These are phyloP conservation scores for Champsocephalus gunnari DNA, from an alignment of 2,797 vertebrate genomes.

Conservation along the genomic window DNA sequence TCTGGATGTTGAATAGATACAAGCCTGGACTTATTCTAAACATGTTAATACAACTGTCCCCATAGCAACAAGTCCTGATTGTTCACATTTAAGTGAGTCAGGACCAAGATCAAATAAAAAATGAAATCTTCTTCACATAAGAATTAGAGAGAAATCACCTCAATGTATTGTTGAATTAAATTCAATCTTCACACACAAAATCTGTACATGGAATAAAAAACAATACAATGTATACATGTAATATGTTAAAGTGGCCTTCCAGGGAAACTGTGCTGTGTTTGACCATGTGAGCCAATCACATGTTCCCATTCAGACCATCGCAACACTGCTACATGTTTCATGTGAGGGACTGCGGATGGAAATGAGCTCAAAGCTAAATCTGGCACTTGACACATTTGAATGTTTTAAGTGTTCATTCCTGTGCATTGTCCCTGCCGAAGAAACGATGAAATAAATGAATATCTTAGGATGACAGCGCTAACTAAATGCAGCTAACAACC, in stretches of 20 bases:
- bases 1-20: neutral
- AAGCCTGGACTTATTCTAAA: neutral
- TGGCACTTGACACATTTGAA: too few species aligned
- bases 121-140: neutral
- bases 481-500: too few species aligned
- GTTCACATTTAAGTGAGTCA: neutral
- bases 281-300: neutral
- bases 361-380: too few species aligned
- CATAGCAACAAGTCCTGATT: neutral
- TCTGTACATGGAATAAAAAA: neutral
- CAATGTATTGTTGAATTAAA: too few species aligned
- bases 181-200: neutral
- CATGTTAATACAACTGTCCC: neutral
- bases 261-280: neutral
- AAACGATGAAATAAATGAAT: too few species aligned
- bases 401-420: too few species aligned
- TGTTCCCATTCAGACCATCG: neutral
- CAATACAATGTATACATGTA: neutral
- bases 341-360: too few species aligned
- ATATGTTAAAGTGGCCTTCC: neutral
- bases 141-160: neutral
- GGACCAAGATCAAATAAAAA: slow-evolving; percentile 1
- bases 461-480: neutral
- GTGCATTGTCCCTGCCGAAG: too few species aligned
- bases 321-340: neutral